Percentiles rank a stretch among this genome's conserved stretches.
These are phyloP conservation scores for Labia minor DNA, from an alignment of 2,888 invertebrate species.

Conservation along the genomic window DNA sequence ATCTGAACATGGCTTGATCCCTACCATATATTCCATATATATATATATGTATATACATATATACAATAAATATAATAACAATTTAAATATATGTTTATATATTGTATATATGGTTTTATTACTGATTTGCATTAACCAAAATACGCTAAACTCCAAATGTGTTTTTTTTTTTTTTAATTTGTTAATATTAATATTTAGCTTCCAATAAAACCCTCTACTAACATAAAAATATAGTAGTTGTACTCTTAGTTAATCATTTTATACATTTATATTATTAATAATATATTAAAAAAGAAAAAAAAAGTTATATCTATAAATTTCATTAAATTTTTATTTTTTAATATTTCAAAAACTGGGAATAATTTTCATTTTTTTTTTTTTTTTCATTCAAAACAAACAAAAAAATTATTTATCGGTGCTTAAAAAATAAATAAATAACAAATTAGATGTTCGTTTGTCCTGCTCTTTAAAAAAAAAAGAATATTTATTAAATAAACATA, in stretches of 20 bases:
- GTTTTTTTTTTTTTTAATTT: too few relatives aligned
- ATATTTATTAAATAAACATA: too few relatives aligned
- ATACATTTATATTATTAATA: background rate
- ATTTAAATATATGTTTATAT: background rate
- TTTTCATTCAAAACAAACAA: too few relatives aligned
- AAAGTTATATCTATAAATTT: background rate
- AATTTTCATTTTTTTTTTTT: background rate
- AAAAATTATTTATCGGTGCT: background rate
- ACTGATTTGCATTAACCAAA: too few relatives aligned
- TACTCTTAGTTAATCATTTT: too few relatives aligned
- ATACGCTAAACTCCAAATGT: too few relatives aligned
- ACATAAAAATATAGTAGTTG: too few relatives aligned
- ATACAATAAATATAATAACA: background rate
- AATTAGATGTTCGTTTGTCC: background rate
- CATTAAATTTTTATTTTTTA: background rate
- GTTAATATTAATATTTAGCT: background rate
- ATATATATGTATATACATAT: background rate
- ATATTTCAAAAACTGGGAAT: background rate
- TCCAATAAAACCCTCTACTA: background rate
- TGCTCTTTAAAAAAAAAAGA: too few relatives aligned
- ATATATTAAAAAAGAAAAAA: background rate
- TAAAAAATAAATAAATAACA: background rate
- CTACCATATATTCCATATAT: background rate
- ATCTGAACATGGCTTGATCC: constrained; percentile 7
- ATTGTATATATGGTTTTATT: too few relatives aligned